Conservation (phyloP, 2,888 invertebrate species). For the Masnerella sp. region DNA sequence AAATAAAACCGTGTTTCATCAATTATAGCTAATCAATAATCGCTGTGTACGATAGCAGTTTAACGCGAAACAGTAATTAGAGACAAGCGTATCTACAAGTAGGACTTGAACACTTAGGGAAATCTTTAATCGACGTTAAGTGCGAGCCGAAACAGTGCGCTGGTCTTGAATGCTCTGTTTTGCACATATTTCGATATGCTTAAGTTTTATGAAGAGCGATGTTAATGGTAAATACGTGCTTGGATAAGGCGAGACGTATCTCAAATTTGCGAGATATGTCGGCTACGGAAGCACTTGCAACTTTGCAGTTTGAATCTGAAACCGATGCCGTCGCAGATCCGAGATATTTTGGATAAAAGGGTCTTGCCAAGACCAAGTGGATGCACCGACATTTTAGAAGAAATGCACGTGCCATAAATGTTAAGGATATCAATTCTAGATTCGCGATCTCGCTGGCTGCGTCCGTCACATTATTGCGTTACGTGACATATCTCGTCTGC, state of each 20-base stretch:
- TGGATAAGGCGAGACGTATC: constrained; percentile 41
- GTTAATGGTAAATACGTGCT: constrained; percentile 55
- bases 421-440: constrained; percentile 53
- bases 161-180: constrained; percentile 21
- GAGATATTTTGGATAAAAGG: constrained; percentile 52
- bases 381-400: constrained; percentile 42
- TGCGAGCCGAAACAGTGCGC: background rate
- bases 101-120: background rate
- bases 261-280: constrained; percentile 63
- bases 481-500: constrained; percentile 46
- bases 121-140: background rate
- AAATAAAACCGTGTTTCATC: no score
- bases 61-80: constrained; percentile 11
- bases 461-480: constrained; percentile 52
- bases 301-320: constrained; percentile 67
- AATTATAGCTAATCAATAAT: background rate
- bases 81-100: background rate
- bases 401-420: constrained; percentile 51
- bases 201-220: constrained; percentile 29
- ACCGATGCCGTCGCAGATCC: constrained; percentile 44
- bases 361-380: constrained; percentile 50
- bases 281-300: constrained; percentile 69
- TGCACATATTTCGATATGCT: constrained; percentile 26
- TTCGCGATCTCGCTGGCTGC: constrained; percentile 36
- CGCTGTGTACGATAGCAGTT: background rate